Evolutionary conservation across 2,113 vertebrate genomes (phyloP).

Genomic region (Myrmecobius fasciatus): DNA sequence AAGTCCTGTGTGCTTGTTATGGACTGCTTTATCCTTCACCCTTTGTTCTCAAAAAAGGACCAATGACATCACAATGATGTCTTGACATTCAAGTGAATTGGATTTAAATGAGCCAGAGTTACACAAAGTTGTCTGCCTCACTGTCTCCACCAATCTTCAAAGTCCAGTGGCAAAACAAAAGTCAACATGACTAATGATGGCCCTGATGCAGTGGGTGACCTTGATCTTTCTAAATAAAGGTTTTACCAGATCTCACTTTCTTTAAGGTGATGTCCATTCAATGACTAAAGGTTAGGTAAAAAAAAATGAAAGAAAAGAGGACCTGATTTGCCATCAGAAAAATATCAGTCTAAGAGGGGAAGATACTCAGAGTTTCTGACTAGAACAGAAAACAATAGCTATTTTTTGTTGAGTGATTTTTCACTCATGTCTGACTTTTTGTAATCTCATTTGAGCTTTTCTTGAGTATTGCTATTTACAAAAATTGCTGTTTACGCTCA

Average conservation of each 20-base stretch:
- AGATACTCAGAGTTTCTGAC: neutral
- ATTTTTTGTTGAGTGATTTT: neutral
- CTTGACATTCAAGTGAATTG: neutral
- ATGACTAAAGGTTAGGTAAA: neutral
- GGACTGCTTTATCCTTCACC: no score
- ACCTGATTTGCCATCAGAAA: neutral
- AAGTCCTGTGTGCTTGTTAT: no score
- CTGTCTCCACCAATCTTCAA: neutral
- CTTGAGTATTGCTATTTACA: neutral
- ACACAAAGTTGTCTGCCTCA: neutral
- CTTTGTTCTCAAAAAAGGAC: no score
- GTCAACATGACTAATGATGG: no score
- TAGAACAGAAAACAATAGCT: neutral
- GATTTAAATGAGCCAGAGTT: neutral
- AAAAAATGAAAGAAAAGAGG: neutral
- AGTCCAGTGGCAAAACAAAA: neutral
- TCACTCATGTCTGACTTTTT: neutral
- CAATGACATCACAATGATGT: no score
- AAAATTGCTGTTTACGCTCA: neutral
- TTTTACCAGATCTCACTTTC: neutral
- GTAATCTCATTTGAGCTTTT: neutral
- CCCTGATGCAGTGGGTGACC: neutral
- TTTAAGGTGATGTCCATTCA: neutral
- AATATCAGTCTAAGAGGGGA: neutral
- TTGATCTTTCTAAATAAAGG: neutral